Evolutionary conservation across 2,888 invertebrate species (phyloP).

Genomic region (Romanomermis culicivorax): DNA sequence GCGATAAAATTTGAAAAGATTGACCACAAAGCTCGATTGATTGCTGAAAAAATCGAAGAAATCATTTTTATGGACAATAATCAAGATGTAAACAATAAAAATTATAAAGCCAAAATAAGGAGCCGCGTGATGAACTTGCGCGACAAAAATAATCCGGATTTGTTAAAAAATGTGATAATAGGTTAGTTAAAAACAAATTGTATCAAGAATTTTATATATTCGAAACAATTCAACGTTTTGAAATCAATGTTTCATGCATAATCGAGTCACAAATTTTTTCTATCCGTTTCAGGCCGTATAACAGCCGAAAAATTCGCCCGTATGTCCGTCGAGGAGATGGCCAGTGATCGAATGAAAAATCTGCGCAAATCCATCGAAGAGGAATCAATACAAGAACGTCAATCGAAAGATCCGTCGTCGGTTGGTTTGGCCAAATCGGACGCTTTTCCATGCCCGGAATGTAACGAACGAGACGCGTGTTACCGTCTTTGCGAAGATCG

Average conservation of each 20-base stretch:
- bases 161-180: slow-evolving; percentile 70
- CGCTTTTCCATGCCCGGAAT: slow-evolving; percentile 3
- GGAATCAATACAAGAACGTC: slow-evolving; percentile 3
- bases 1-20: too few species aligned
- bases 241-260: too few species aligned
- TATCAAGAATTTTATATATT: too few species aligned
- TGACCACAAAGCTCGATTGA: too few species aligned
- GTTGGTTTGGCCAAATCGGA: not conserved
- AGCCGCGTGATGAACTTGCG: slow-evolving; percentile 91
- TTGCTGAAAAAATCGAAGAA: too few species aligned
- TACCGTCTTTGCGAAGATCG: slow-evolving; percentile 7
- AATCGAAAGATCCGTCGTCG: not conserved
- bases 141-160: slow-evolving; percentile 76
- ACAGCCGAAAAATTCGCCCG: not conserved
- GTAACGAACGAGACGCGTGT: slow-evolving; percentile 6
- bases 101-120: slow-evolving; percentile 61
- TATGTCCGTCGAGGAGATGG: slow-evolving; percentile 10
- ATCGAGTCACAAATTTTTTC: too few species aligned
- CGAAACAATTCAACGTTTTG: too few species aligned
- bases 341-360: not conserved
- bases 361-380: slow-evolving; percentile 6
- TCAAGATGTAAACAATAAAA: too few species aligned
- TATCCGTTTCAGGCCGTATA: too few species aligned
- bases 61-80: too few species aligned
- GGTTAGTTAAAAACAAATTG: too few species aligned